Evolutionary conservation across 2,113 vertebrate species (phyloP).

Genomic region (Dolichotis patagonum): DNA sequence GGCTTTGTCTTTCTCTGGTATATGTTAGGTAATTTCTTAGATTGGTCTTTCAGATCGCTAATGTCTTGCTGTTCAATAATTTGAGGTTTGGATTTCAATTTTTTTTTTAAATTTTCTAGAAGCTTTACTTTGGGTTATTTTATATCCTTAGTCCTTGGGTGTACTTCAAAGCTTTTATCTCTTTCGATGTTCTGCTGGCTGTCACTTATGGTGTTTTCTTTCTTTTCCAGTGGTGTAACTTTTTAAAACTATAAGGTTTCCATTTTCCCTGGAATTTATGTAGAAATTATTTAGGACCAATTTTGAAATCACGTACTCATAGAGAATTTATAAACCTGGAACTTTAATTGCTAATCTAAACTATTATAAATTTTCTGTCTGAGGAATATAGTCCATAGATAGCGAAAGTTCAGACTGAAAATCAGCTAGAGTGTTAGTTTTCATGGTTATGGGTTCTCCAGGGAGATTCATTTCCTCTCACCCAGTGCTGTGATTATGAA

Average conservation of each 20-base stretch:
- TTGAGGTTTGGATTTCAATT: not conserved
- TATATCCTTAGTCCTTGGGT: not conserved
- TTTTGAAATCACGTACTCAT: conserved; percentile 10
- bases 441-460: not conserved
- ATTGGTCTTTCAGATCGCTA: not conserved
- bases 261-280: not conserved
- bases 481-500: not conserved
- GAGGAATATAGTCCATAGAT: not conserved
- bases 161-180: not conserved
- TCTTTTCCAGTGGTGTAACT: not conserved
- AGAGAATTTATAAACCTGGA: not conserved
- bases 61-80: not conserved
- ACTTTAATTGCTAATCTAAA: not conserved
- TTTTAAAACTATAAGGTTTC: not conserved
- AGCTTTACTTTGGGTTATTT: not conserved
- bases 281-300: not conserved
- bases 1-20: not conserved
- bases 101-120: not conserved
- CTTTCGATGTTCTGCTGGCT: not conserved
- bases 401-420: conserved; percentile 9
- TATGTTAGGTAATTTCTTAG: not conserved
- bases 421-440: not conserved
- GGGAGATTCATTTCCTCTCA: too few species aligned
- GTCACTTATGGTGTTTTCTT: not conserved
- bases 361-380: not conserved